These are phyloP conservation scores for Melanerpes aurifrons DNA, from an alignment of 2,113 vertebrate species.

Conservation along the genomic window DNA sequence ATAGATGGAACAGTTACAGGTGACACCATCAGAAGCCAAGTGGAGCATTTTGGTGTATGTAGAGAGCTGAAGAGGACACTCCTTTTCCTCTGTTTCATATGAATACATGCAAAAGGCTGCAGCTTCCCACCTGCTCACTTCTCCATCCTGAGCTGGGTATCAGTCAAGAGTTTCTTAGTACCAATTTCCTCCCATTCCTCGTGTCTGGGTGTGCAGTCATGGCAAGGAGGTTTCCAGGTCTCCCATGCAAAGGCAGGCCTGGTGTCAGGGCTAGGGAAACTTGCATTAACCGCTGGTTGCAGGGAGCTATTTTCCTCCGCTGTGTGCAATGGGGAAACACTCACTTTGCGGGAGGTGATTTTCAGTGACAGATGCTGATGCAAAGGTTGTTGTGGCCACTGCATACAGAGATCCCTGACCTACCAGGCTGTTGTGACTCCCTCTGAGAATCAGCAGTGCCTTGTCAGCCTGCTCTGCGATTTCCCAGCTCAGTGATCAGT, in stretches of 20 bases:
- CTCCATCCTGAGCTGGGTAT: not conserved
- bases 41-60: not conserved
- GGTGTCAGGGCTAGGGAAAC: not conserved
- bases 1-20: not conserved
- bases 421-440: not conserved
- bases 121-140: not conserved
- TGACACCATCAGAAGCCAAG: not conserved
- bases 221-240: not conserved
- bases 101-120: not conserved
- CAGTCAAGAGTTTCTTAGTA: rapidly evolving
- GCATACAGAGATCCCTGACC: not conserved
- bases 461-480: not conserved
- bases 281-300: too few species aligned
- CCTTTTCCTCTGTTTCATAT: rapidly evolving
- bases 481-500: conserved; percentile 33
- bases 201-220: rapidly evolving
- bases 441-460: not conserved
- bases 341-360: not conserved
- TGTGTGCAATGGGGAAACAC: rapidly evolving
- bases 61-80: not conserved
- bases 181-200: not conserved
- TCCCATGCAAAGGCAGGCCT: not conserved
- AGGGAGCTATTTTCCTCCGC: not conserved
- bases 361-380: not conserved
- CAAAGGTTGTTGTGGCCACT: not conserved